Base-by-base conservation (phyloP, 2,888 invertebrate genomes). In the Lasioglossum morio region DNA sequence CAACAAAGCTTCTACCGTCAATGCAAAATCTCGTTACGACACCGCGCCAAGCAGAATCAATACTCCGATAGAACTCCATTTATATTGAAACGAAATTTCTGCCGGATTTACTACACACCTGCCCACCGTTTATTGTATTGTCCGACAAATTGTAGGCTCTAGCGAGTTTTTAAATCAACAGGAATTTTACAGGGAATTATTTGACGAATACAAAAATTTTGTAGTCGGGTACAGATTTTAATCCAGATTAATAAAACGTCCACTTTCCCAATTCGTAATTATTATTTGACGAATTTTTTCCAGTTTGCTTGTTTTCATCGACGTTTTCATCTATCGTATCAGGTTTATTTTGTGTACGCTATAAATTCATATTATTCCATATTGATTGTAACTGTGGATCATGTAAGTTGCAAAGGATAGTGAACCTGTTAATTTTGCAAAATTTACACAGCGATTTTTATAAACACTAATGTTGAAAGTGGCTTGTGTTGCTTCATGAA, bases 1-100 rank as follows among this genome's bases (percentile, higher is more conserved):
- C 19, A 37, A 23, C 70, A 14, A 30, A 40, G 46, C 19, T 66
- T 37, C 19, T 1, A 27, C 77, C 74, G 78, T 48, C 84, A 74
- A 84, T 78, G 34, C 34, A 43, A 43, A 72, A 72, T 19, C 74
- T 66, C 53, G 53, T 73, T 81, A 37, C 63, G 37, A 48, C 73
- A 78, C 72, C 72, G 72, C 43, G 72, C 53, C 16, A 63, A 66
- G 16, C 16, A 46, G 63, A 63, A 82, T 73, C 30, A 12, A 27
- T 40, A 78, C 34, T 63, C 63, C 30, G 63, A 30, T 63, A 63
- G 63, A 30, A 66, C 66, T 66, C 16, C 66, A 23, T 66, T 66
- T 30, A 63, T 30, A 63, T 53, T 16, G 1, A 16, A 63, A 30
- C 63, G 63, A 63, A 63, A 63, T 63, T 63, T 63, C 63, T 12